phyloP scores from a whole-genome alignment of 2,113 vertebrate species.

The Phrynosoma platyrhinos region DNA sequence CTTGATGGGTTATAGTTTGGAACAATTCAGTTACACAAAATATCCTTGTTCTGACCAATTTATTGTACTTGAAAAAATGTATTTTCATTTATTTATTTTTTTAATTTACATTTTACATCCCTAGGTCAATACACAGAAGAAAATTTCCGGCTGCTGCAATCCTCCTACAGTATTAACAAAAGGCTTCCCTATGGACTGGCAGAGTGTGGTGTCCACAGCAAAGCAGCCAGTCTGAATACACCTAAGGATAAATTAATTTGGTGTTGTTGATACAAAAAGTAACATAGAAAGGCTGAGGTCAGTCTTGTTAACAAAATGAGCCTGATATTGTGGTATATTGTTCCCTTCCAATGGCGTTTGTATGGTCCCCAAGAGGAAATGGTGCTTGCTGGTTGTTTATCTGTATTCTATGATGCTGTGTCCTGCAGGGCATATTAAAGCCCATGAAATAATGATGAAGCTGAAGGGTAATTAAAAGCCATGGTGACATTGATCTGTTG shows the following conservation, averaged over 20 bases:
- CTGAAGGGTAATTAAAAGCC: conserved; percentile 92
- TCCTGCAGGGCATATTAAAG: conserved; percentile 88
- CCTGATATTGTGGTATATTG: conserved; percentile 8
- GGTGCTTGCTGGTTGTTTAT: conserved; percentile 74
- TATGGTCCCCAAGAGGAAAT: conserved; percentile 46
- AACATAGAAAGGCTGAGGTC: conserved; percentile 66
- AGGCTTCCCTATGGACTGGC: conserved; percentile 35
- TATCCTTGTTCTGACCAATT: too few relatives aligned
- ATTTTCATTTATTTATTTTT: too few relatives aligned
- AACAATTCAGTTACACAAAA: too few relatives aligned
- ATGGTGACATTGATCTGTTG: conserved; percentile 87
- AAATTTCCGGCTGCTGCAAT: not conserved
- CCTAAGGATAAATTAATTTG: conserved; percentile 38
- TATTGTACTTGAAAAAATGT: too few relatives aligned
- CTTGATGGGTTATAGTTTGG: too few relatives aligned
- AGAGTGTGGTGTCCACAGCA: conserved; percentile 46
- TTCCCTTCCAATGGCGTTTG: conserved; percentile 57
- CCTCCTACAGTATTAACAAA: not conserved
- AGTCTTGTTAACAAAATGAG: conserved; percentile 57
- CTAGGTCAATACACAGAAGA: conserved; percentile 17
- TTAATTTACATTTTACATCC: not conserved
- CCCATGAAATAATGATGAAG: conserved; percentile 96
- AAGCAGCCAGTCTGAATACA: conserved; percentile 6
- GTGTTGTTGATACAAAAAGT: conserved; percentile 34
- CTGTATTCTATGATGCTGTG: conserved; percentile 63